Conservation (phyloP, 2,888 invertebrate genomes). For the Papilio protenor region DNA sequence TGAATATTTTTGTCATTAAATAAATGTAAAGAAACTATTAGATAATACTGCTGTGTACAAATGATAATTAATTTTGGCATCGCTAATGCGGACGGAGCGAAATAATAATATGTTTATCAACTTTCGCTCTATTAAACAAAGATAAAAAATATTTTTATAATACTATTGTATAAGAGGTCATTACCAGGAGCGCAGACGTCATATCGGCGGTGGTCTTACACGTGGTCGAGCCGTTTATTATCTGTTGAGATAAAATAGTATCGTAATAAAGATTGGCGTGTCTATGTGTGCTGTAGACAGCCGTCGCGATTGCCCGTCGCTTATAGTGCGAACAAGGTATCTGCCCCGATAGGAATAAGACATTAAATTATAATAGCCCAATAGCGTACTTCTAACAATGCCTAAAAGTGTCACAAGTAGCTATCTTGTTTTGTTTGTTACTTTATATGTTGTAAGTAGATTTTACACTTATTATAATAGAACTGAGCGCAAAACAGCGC, state of each 20-base stretch:
- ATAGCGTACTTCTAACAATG: neutral
- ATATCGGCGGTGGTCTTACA: conserved; percentile 29
- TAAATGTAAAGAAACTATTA: no score
- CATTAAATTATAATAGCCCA: neutral
- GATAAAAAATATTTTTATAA: conserved; percentile 22
- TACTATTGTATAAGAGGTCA: conserved; percentile 25
- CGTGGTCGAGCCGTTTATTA: conserved; percentile 29
- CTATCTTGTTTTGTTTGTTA: neutral
- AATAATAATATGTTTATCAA: neutral
- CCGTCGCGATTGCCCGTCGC: conserved; percentile 3
- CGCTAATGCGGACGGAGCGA: neutral
- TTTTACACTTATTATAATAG: neutral
- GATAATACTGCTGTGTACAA: neutral
- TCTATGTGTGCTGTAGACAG: conserved; percentile 13
- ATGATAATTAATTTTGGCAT: neutral
- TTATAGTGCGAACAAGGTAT: neutral
- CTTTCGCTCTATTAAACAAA: neutral
- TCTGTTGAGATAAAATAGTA: conserved; percentile 36
- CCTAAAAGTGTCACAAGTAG: neutral
- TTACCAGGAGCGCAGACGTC: conserved; percentile 35
- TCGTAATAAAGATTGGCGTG: conserved; percentile 30
- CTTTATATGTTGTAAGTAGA: neutral
- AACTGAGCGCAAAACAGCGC: neutral
- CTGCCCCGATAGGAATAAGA: neutral
- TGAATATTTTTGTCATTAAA: no score